Base-by-base conservation (phyloP, 1,140 invertebrate genomes). In the Nasonia longicornis region DNA sequence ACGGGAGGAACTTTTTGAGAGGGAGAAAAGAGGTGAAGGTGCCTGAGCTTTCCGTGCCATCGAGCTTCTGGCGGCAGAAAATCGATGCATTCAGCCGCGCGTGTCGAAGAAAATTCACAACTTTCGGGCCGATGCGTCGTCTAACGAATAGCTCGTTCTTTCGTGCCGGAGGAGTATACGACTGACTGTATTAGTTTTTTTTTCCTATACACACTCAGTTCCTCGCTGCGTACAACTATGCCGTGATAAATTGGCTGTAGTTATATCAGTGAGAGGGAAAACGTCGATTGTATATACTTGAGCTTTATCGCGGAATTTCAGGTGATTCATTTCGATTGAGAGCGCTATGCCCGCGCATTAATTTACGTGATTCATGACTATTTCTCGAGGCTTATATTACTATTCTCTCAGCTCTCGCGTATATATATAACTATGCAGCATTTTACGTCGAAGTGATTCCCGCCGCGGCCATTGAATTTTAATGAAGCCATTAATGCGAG, bases 31-130 rank as follows among this genome's bases (percentile, higher is more conserved):
- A 63, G 20, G 6, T 7, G 20, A 52, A 52, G 48, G 48, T 52
- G 12, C 16, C 48, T 16, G 48, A 14, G 3, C 76, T 77, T 77
- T 78, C 29, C 77, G 31, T 71, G 67, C 42, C 77, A 78, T 71
- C 20, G 67, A 29, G 67, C 67, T 71, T 71, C 20, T 71, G 77
- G 77, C 3, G 3, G 45, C 29, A 70, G 77, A 78, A 73, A 79
- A 79, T 79, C 77, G 70, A 79, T 79, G 48, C 1, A 35, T 58
- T 8, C 77, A 78, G 2, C 67, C 20, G 29, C 31, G 6, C 35
- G 58, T 45, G 71, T 31, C 79, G 8, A 67, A 67, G 79, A 74
- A 80, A 74, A 80, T 80, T 74, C 42, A 48, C 71, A 74, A 63
- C 31, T 72, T 58, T 16, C 12, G 48, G 11, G 12, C 48, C 48